Conservation (phyloP, 1,140 invertebrate species). For the Calephelis nemesis region DNA sequence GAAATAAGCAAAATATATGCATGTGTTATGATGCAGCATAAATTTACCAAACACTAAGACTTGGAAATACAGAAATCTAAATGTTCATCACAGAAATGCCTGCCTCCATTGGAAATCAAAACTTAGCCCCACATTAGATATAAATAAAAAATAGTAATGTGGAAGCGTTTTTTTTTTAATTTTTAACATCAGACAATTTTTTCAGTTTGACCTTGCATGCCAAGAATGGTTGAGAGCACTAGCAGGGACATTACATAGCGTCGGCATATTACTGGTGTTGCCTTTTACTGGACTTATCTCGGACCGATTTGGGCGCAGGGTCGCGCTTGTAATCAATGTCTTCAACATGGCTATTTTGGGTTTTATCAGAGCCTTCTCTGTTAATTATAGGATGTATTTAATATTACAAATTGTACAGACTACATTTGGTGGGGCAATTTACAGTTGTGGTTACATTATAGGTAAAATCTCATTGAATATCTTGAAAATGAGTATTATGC, state of each 20-base stretch:
- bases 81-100: too few species aligned
- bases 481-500: too few species aligned
- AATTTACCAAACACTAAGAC: too few species aligned
- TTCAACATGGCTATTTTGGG: constrained; percentile 80
- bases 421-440: constrained; percentile 42
- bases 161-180: background rate
- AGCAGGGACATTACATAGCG: constrained; percentile 38
- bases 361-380: constrained; percentile 81
- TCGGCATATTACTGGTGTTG: constrained; percentile 69
- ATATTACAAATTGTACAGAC: constrained; percentile 76
- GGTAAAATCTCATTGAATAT: background rate
- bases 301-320: constrained; percentile 81
- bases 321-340: constrained; percentile 79
- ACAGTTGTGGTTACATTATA: constrained; percentile 42
- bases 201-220: constrained; percentile 46
- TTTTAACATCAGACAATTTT: constrained; percentile 9
- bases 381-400: constrained; percentile 82
- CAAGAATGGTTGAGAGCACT: constrained; percentile 44
- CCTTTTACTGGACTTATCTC: constrained; percentile 83
- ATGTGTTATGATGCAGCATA: too few species aligned
- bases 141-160: too few species aligned
- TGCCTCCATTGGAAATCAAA: too few species aligned
- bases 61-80: too few species aligned
- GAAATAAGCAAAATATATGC: too few species aligned
- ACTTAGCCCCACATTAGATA: too few species aligned